Evolutionary conservation across 2,113 vertebrate genomes (phyloP).

Genomic region (Rhadina sibilatrix): DNA sequence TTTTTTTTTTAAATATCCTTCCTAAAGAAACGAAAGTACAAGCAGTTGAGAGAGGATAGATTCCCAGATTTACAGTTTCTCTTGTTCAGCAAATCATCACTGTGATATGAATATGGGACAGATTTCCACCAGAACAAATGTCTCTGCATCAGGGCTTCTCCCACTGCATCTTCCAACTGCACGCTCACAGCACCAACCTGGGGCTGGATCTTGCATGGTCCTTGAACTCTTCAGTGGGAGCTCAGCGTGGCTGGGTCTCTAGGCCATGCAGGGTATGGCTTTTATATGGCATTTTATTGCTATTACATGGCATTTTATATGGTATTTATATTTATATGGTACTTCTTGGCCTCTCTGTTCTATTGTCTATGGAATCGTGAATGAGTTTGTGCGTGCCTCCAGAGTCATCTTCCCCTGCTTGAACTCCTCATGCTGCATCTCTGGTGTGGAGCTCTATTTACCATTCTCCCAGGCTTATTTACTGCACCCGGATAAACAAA

Average conservation of each 20-base stretch:
- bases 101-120: background rate
- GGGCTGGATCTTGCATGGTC: background rate
- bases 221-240: background rate
- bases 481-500: constrained; percentile 52
- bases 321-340: background rate
- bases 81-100: background rate
- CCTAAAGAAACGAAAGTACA: background rate
- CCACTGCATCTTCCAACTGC: background rate
- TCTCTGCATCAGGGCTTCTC: background rate
- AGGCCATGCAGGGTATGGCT: background rate
- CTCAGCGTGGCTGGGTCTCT: background rate
- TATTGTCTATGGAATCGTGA: background rate
- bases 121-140: background rate
- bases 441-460: constrained; percentile 19
- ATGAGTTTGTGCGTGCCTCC: background rate
- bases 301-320: background rate
- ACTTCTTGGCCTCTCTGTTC: background rate
- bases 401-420: constrained; percentile 2
- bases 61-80: background rate
- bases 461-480: constrained; percentile 55
- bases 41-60: background rate
- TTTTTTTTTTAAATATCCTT: background rate
- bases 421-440: constrained; percentile 3
- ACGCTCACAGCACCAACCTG: background rate
- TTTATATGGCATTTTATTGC: background rate